Evolutionary conservation across 2,888 invertebrate genomes (phyloP).

Genomic region (Dicyrtomina minuta): DNA sequence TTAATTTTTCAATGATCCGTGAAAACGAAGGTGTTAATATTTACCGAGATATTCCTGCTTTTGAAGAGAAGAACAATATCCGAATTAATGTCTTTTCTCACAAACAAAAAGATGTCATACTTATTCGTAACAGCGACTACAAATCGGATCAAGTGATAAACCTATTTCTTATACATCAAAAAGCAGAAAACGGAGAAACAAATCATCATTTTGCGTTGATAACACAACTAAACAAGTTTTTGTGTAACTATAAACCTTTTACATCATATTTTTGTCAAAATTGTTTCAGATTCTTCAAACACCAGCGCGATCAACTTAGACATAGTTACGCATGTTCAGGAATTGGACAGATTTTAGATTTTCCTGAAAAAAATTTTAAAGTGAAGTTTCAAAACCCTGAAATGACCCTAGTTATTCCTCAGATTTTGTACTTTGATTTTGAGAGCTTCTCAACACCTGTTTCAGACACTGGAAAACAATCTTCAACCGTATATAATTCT

Average conservation of each 20-base stretch:
- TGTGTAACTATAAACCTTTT: neutral
- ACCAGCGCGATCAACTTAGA: too few relatives aligned
- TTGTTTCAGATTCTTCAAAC: neutral
- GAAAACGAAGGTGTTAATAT: neutral
- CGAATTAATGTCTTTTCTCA: neutral
- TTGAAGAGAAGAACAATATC: constrained; percentile 7
- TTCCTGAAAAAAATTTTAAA: neutral
- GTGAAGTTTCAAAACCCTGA: neutral
- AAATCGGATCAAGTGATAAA: neutral
- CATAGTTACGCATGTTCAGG: neutral
- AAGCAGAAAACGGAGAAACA: neutral
- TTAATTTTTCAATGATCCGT: neutral
- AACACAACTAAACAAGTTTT: neutral
- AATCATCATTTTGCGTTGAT: constrained; percentile 3
- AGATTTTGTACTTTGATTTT: neutral
- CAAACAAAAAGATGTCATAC: neutral
- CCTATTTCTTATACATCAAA: constrained; percentile 8
- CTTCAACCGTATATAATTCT: neutral
- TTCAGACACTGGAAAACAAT: neutral
- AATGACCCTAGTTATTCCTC: neutral
- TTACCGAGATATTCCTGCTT: neutral
- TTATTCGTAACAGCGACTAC: neutral
- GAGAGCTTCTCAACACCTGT: neutral
- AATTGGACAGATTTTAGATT: neutral
- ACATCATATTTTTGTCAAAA: neutral